Base-by-base conservation (phyloP, 2,113 vertebrate species). In the Antigone vipio region DNA sequence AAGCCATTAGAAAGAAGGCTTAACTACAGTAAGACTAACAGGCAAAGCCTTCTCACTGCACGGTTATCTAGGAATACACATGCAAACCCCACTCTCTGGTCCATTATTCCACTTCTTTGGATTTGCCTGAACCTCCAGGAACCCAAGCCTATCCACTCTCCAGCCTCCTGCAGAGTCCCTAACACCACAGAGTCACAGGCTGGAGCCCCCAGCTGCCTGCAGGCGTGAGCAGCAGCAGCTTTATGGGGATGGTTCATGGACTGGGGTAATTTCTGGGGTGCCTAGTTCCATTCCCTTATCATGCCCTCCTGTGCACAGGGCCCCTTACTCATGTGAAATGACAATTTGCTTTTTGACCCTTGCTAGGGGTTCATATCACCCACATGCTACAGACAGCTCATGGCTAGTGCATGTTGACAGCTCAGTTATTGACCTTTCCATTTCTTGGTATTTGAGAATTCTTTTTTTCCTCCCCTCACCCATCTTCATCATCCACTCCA, bases 11-110 rank as follows among this genome's bases (percentile, higher is more conserved):
- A 75, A 85, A 74, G 40, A 21, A 27, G 26, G 15, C 21, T 83
- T 55, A 49, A 34, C 42, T 76, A 7, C 10, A 38, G 0, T 5
- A 67, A 27, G 22, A 40, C 52, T 49, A 21, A 53, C 9, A 42
- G n/a, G 40, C 30, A 91, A 59, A 79, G 29, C 24, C 45, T 59
- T 29, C 24, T 59, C 53, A 55, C 40, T 60, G 44, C 68, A 15
- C 0, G 15, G 55, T 80, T 82, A 66, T n/a, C 38, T 17, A 15
- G 29, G 16, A 72, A 34, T 2, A 32, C 12, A n/a, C 0, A 0
- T 11, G 35, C 34, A 73, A 17, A 62, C 19, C 24, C 26, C 3
- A 3, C 68, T 56, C 45, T 18, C n/a, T 34, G 38, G 23, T 50
- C 32, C 53, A 38, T 40, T 6, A 11, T 20, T 80, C 82, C 45